phyloP scores from a whole-genome alignment of 2,113 vertebrate species.

The Bagarius yarrelli region DNA sequence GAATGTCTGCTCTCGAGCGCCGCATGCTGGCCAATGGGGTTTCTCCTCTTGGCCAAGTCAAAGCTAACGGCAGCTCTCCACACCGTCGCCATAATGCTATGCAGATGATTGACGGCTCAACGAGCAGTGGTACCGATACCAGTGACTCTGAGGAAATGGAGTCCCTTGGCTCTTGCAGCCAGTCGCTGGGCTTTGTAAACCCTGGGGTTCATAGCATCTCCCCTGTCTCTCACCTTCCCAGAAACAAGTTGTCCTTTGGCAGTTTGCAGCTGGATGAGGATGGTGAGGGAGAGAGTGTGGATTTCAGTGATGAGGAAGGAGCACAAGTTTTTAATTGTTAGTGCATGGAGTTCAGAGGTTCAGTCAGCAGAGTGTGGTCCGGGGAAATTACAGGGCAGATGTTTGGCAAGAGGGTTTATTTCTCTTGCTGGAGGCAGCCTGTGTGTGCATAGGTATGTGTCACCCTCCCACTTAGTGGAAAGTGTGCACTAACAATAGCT shows the following conservation, averaged over 20 bases:
- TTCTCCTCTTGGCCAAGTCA: constrained; percentile 61
- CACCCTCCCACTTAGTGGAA: not conserved
- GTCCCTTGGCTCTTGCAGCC: constrained; percentile 65
- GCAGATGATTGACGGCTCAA: constrained; percentile 80
- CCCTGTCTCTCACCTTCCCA: constrained; percentile 68
- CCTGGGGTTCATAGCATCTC: constrained; percentile 68
- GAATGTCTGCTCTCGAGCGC: constrained; percentile 71
- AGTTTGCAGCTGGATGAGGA: constrained; percentile 79
- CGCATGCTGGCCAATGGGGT: constrained; percentile 79
- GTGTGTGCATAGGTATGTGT: constrained; percentile 4
- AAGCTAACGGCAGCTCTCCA: constrained; percentile 56
- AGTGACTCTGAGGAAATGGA: constrained; percentile 87
- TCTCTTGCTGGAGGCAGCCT: not conserved
- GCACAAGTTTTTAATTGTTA: constrained; percentile 73
- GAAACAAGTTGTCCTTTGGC: constrained; percentile 76
- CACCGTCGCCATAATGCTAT: constrained; percentile 63
- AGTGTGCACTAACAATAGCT: not conserved
- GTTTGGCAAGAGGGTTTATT: constrained; percentile 2
- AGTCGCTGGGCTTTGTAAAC: constrained; percentile 68
- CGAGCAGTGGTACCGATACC: constrained; percentile 86
- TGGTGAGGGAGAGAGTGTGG: constrained; percentile 38
- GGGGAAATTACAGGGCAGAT: not conserved
- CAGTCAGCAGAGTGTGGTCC: not conserved
- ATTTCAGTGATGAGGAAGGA: constrained; percentile 77
- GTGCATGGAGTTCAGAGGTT: constrained; percentile 16